phyloP scores from a whole-genome alignment of 2,888 invertebrate species.

The Dioctria rufipes region DNA sequence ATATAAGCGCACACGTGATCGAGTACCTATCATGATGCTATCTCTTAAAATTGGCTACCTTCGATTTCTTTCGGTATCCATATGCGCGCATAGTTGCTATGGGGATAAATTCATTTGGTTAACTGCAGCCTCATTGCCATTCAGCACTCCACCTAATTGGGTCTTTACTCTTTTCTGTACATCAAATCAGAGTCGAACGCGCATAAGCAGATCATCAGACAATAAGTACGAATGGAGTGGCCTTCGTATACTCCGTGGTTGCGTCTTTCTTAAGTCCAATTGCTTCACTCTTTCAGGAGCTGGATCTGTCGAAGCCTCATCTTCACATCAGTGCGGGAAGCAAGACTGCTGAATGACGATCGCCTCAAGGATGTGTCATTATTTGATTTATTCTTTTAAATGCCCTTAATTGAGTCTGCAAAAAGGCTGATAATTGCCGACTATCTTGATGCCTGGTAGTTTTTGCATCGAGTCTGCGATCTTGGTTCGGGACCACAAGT shows the following conservation, averaged over 20 bases:
- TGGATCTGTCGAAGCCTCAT: constrained; percentile 30
- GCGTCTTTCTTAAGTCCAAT: background rate
- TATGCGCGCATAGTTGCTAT: background rate
- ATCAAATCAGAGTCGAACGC: background rate
- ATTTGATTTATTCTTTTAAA: constrained; percentile 63
- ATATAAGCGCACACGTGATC: background rate
- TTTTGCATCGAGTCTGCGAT: constrained; percentile 6
- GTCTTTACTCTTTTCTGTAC: background rate
- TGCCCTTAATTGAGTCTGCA: constrained; percentile 62
- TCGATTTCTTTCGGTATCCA: background rate
- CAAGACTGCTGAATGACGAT: constrained; percentile 60
- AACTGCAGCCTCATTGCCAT: constrained; percentile 11
- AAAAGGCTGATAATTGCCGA: constrained; percentile 50
- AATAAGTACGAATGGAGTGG: constrained; percentile 3
- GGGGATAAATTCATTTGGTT: background rate
- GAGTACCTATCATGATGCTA: constrained; percentile 13
- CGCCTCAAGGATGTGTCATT: constrained; percentile 63
- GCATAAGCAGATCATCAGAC: background rate
- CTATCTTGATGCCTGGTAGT: constrained; percentile 46
- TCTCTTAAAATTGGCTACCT: constrained; percentile 1
- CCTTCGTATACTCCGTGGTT: background rate
- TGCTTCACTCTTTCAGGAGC: constrained; percentile 6
- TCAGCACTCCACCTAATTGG: constrained; percentile 39
- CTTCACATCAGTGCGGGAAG: background rate
- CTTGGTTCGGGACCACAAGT: background rate